Evolutionary conservation across 2,888 invertebrate species (phyloP), one percentile per base, ranked within the genome.

Genomic region (Adelognathus sp.): DNA sequence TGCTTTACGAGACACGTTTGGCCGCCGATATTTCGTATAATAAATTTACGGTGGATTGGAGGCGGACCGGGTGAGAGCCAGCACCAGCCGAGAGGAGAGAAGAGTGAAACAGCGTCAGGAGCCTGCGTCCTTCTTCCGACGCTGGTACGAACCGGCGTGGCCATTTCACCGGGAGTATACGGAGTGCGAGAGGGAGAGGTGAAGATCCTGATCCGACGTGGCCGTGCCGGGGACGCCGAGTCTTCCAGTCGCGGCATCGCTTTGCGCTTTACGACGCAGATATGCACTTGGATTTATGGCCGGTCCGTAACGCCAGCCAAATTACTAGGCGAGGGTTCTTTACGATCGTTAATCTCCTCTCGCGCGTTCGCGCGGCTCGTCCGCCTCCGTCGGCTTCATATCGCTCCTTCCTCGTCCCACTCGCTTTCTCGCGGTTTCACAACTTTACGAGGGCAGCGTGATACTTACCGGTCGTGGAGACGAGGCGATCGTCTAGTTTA

Each of bases 271-370:
- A 84, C 81, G 82, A 83, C 81, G 78, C 79, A 81, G 80, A 82
- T 83, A 82, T 82, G 75, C 76, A 75, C 80, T 79, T 70, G 83
- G 80, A 84, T 84, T 84, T 84, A 84, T 84, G 81, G 79, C 73
- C 66, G 70, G 79, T 74, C 78, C 80, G 83, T 74, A 83, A 83
- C 80, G 82, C 83, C 82, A 82, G 82, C 81, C 82, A 83, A 83
- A 84, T 83, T 84, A 84, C 82, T 82, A 81, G 82, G 81, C 81
- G 79, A 81, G 78, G 71, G 82, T 83, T 83, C 82, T 83, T 83
- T 83, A 84, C 83, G 83, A 82, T 84, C 82, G 79, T 84, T 84
- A 84, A 84, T 82, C 80, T 82, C 76, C 66, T 74, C 70, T 54
- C 75, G 66, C 58, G 58, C 58, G 63, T 69, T 27, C n/a, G 44